Percentiles rank a stretch among this genome's conserved stretches.
These are phyloP conservation scores for Acropternis orthonyx DNA, from an alignment of 2,797 vertebrate species.

Conservation along the genomic window DNA sequence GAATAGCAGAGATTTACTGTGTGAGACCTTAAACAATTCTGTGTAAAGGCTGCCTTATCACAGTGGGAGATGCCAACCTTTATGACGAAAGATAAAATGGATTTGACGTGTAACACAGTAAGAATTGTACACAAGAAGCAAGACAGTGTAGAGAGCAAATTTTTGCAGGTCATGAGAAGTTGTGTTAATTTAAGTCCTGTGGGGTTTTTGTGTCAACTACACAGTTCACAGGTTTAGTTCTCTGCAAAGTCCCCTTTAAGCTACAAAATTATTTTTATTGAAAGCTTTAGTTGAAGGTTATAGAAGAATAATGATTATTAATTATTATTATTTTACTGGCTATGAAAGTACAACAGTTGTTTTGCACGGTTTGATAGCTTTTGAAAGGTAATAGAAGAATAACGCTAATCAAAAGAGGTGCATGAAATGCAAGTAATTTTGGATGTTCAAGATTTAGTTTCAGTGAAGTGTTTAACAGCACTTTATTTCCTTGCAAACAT, in stretches of 20 bases:
- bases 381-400: not conserved
- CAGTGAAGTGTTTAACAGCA: not conserved
- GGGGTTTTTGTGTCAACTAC: not conserved
- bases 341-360: not conserved
- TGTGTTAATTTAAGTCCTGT: not conserved
- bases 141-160: not conserved
- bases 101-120: not conserved
- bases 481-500: not conserved
- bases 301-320: not conserved
- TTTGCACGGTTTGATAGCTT: not conserved
- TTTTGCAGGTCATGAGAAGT: not conserved
- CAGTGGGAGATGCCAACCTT: not conserved
- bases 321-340: not conserved
- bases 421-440: not conserved
- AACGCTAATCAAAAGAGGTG: not conserved
- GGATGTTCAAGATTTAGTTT: not conserved
- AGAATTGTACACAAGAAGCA: not conserved
- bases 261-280: not conserved
- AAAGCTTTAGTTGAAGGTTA: not conserved
- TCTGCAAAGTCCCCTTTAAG: not conserved
- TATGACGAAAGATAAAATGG: not conserved
- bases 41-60: not conserved
- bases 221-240: not conserved
- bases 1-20: not conserved
- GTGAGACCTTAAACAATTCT: not conserved